Evolutionary conservation across 2,888 invertebrate species (phyloP), one percentile per base, ranked within the genome.

Genomic region (Noctua janthina): DNA sequence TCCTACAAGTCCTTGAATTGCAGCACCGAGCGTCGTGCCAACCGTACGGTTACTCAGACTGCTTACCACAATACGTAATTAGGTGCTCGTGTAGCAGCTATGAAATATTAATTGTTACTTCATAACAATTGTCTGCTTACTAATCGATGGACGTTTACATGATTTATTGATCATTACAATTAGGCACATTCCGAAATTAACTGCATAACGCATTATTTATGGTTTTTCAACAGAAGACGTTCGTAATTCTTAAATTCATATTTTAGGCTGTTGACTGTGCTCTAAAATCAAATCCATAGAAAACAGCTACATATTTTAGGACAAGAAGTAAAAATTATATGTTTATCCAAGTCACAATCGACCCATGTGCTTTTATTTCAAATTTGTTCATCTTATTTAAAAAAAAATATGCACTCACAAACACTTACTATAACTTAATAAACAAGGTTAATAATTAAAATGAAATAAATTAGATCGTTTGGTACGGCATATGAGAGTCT

Each of bases 401-500:
- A 11, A 5, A 54, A 29, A 49, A 46, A 35, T 15, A 43, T 15
- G 10, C 3, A 29, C 39, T 29, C 39, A 7, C 39, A 23, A 23
- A 74, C 5, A 35, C 11, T 29, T 39, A 29, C 29, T 66, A 17
- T 29, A 10, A 39, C 20, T 51, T 70, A 13, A 5, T n/a, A 51
- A 13, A 10, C 39, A 15, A 43, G 0, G 43, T 43, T 49, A 69
- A 29, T 69, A 76, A 80, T 43, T 70, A 76, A 87, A 79, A 73
- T 43, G 0, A 35, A 66, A 66, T 74, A 74, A 70, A 71, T 54
- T 51, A 39, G 73, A 84, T 83, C 79, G 74, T 67, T 49, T 35
- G 29, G 29, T 39, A 51, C n/a, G 51, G 66, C 35, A 67, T 76
- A 78, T 87, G 83, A 83, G 90, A 89, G 93, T 91, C 90, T 82